These are phyloP conservation scores for Festucalex cinctus DNA, from an alignment of 2,113 vertebrate genomes.

Conservation along the genomic window DNA sequence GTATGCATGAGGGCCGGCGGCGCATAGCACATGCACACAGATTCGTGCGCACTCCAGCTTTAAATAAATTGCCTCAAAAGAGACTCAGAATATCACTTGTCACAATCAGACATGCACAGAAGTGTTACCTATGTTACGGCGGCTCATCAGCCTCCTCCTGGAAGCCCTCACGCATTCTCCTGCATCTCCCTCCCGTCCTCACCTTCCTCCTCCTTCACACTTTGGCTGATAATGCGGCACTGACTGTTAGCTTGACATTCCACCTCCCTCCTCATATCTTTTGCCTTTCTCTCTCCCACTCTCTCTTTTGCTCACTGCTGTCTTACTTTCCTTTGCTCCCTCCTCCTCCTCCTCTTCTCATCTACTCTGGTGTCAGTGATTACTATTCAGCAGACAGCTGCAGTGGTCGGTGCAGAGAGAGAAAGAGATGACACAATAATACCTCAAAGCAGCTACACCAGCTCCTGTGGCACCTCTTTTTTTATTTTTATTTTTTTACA, in stretches of 20 bases:
- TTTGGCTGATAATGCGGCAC: constrained; percentile 78
- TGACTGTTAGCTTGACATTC: constrained; percentile 76
- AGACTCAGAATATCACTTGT: constrained; percentile 11
- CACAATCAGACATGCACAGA: constrained; percentile 18
- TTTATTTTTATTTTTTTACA: constrained; percentile 14
- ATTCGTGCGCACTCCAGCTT: neutral
- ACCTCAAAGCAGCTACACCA: constrained; percentile 80
- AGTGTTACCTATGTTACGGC: constrained; percentile 40
- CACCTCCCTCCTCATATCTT: constrained; percentile 61
- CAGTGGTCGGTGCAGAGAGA: constrained; percentile 78
- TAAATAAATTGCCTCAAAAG: constrained; percentile 28
- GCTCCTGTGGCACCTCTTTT: constrained; percentile 35
- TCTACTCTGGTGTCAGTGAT: constrained; percentile 74
- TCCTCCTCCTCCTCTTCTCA: constrained; percentile 15
- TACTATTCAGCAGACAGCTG: constrained; percentile 85
- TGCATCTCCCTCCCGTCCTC: constrained; percentile 34
- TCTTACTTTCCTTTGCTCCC: constrained; percentile 14
- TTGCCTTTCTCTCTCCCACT: constrained; percentile 47
- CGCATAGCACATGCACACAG: neutral
- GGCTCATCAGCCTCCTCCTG: constrained; percentile 30
- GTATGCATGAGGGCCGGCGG: neutral
- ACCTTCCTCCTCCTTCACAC: constrained; percentile 47
- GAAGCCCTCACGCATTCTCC: constrained; percentile 46
- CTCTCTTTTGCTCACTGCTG: constrained; percentile 56
- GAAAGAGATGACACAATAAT: constrained; percentile 81